A percentile compares a stretch with the other conserved stretches of the same genome.
Evolutionary conservation across 2,888 invertebrate species (phyloP).

Genomic region (Drosophila helvetica): DNA sequence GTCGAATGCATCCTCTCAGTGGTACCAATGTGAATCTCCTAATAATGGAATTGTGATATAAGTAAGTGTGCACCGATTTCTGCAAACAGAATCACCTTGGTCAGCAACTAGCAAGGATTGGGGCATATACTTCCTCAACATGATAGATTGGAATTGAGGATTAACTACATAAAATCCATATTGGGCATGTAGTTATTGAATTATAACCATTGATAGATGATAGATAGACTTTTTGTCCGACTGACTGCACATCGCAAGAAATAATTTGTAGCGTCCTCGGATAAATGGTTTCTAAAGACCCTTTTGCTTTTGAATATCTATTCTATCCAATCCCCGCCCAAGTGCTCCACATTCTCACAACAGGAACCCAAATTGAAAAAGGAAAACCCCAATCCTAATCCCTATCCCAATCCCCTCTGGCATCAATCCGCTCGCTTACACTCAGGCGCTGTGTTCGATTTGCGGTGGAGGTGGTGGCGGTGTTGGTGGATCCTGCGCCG

Average conservation of each 20-base stretch:
- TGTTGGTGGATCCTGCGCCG: slow-evolving; percentile 43
- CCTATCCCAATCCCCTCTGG: slow-evolving; percentile 24
- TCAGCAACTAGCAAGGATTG: too few species aligned
- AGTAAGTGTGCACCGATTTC: too few species aligned
- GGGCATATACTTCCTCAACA: background rate
- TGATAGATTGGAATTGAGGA: background rate
- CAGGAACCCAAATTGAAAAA: slow-evolving; percentile 13
- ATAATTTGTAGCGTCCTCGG: background rate
- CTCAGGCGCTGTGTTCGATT: slow-evolving; percentile 88
- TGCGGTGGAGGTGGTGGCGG: slow-evolving; percentile 46
- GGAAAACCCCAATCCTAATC: slow-evolving; percentile 3
- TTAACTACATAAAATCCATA: background rate
- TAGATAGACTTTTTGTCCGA: too few species aligned
- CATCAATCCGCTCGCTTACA: slow-evolving; percentile 85
- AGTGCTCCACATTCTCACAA: slow-evolving; percentile 31
- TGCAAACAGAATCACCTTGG: too few species aligned
- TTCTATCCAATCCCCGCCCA: slow-evolving; percentile 1
- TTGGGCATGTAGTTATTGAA: background rate
- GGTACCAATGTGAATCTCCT: too few species aligned
- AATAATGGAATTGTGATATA: too few species aligned
- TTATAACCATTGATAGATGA: too few species aligned
- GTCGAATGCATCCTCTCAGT: too few species aligned
- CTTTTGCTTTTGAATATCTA: background rate
- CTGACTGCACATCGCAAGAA: too few species aligned
- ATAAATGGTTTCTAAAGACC: too few species aligned